Base-by-base conservation (phyloP, 1,140 invertebrate species). In the Drosophila kurseongensis region DNA sequence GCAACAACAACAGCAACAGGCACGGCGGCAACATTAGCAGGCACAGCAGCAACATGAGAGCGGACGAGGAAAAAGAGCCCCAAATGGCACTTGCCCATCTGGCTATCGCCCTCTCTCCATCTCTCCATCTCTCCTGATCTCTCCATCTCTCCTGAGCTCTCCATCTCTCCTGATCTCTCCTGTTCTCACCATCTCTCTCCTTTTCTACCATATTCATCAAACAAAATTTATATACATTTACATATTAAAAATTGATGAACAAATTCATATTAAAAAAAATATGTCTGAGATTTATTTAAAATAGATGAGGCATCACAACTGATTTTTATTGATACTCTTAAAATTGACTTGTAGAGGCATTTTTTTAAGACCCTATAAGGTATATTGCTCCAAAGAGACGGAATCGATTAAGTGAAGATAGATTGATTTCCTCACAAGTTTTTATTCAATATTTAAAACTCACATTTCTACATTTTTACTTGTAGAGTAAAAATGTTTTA, bases 41-140 rank as follows among this genome's bases (percentile, higher is more conserved):
- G 8, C 55, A 47, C 80, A 47, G 40, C 55, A 76, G n/a, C 71
- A 57, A n/a, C 27, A 40, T 35, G 29, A 51, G 60, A 48, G 72
- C 48, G 40, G 45, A 36, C n/a, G 57, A 63, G 74, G 83, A 80
- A 83, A 61, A 67, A 78, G 83, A 85, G 82, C 75, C 86, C 67
- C 78, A 82, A 86, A 88, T 74, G 78, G 83, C 71, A 88, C 82
- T 86, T 85, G 83, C 79, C 71, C 65, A 68, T 60, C 65, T 68
- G 59, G 60, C 60, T 27, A 50, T 50, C 47, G 40, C 29, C 56
- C 10, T 27, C 62, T 66, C 62, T n/a, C 51, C 44, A 36, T 27
- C 62, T 66, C 62, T n/a, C 51, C 44, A 36, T 44, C 65, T 67
- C 65, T 67, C 61, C 77, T 50, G 56, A 61, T 45, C 54, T 58